These are phyloP conservation scores for Melanerpes aurifrons DNA, from an alignment of 2,113 vertebrate species.

Conservation along the genomic window DNA sequence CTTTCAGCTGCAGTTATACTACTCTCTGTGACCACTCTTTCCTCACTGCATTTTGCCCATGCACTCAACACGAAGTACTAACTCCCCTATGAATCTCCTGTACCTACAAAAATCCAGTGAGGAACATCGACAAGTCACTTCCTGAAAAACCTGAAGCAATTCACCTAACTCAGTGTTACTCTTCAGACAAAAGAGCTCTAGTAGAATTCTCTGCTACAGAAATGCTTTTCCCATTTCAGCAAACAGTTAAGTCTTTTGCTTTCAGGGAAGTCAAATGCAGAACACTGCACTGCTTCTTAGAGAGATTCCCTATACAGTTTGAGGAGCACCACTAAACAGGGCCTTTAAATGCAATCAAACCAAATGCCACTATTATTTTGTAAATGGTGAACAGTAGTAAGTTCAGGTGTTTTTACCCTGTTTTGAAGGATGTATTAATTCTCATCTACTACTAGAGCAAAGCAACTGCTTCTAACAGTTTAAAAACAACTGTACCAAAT, in stretches of 20 bases:
- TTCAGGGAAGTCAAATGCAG: conserved; percentile 4
- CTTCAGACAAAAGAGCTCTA: neutral
- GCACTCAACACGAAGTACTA: neutral
- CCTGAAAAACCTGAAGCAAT: neutral
- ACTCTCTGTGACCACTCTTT: neutral
- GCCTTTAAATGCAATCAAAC: neutral
- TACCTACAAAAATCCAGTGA: neutral
- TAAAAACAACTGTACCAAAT: neutral
- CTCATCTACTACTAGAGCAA: neutral
- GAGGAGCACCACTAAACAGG: neutral
- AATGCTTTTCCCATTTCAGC: neutral
- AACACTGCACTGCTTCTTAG: neutral
- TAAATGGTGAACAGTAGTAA: neutral
- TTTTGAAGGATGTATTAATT: neutral
- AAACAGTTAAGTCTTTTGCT: neutral
- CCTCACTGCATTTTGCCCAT: neutral
- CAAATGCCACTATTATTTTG: neutral
- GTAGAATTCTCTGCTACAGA: neutral
- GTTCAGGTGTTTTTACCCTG: accelerated
- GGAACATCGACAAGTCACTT: neutral
- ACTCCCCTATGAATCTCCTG: neutral
- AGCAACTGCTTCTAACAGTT: neutral
- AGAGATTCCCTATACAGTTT: neutral
- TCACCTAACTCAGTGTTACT: conserved; percentile 31
- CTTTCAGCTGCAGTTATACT: neutral